Evolutionary conservation across 2,888 invertebrate genomes (phyloP).

Genomic region (Synergus gifuensis): DNA sequence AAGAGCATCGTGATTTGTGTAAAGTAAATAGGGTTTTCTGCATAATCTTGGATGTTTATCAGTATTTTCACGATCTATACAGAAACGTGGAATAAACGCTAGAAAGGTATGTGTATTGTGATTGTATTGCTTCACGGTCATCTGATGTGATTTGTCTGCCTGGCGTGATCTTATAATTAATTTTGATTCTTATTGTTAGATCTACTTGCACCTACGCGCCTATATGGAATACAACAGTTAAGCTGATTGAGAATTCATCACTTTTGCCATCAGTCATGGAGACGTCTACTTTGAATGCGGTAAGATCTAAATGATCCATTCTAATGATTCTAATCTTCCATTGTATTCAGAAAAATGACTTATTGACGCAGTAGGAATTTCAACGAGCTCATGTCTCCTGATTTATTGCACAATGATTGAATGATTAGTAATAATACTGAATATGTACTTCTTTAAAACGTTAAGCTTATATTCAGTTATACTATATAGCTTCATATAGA

Average conservation of each 20-base stretch:
- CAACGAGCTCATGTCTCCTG: background rate
- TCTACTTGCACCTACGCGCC: background rate
- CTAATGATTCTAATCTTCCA: background rate
- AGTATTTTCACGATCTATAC: too few species aligned
- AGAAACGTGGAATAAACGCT: too few species aligned
- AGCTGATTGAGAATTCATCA: background rate
- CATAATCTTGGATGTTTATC: too few species aligned
- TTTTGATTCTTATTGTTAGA: background rate
- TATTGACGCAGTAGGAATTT: constrained; percentile 27
- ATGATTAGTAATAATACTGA: too few species aligned
- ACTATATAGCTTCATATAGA: too few species aligned
- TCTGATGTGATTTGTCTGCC: background rate
- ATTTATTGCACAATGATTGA: too few species aligned
- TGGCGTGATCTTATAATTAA: background rate
- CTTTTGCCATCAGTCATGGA: constrained; percentile 60
- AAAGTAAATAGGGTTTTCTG: too few species aligned
- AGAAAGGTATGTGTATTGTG: too few species aligned
- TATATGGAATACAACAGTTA: background rate
- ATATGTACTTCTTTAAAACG: too few species aligned
- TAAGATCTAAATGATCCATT: constrained; percentile 53
- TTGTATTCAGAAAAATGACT: constrained; percentile 26
- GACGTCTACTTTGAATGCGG: constrained; percentile 68
- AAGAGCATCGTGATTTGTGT: too few species aligned
- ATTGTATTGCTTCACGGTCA: background rate
- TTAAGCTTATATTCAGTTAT: too few species aligned